phyloP scores from a whole-genome alignment of 2,888 invertebrate species.

The Lochmaea crataegi region DNA sequence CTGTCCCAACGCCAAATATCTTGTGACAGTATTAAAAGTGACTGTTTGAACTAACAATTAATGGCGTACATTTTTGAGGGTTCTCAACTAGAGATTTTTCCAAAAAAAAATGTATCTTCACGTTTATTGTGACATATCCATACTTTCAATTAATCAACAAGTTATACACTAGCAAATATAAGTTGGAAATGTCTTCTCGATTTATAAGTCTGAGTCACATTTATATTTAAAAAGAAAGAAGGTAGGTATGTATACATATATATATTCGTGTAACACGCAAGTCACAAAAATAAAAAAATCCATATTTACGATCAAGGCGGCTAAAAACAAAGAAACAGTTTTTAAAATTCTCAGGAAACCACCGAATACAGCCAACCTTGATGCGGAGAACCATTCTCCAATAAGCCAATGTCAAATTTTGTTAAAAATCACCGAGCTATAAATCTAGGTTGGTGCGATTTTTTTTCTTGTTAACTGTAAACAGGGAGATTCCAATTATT shows the following conservation, averaged over 20 bases:
- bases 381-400: constrained; percentile 29
- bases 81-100: too few relatives aligned
- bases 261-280: constrained; percentile 40
- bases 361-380: constrained; percentile 34
- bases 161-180: neutral
- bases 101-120: too few relatives aligned
- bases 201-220: constrained; percentile 22
- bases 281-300: constrained; percentile 30
- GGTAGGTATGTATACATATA: neutral
- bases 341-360: constrained; percentile 30
- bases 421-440: constrained; percentile 10
- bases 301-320: constrained; percentile 39
- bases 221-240: constrained; percentile 10
- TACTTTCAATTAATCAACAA: too few relatives aligned
- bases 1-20: too few relatives aligned
- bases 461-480: neutral
- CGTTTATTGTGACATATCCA: too few relatives aligned
- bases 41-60: too few relatives aligned
- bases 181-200: constrained; percentile 2
- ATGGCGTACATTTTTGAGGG: too few relatives aligned
- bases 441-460: constrained; percentile 5
- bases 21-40: too few relatives aligned
- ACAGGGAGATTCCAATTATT: too few relatives aligned
- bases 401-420: constrained; percentile 38
- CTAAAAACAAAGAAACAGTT: constrained; percentile 35